Evolutionary conservation across 1,140 invertebrate species (phyloP), one percentile per base, ranked within the genome.

Genomic region (Aleiodes sp.): DNA sequence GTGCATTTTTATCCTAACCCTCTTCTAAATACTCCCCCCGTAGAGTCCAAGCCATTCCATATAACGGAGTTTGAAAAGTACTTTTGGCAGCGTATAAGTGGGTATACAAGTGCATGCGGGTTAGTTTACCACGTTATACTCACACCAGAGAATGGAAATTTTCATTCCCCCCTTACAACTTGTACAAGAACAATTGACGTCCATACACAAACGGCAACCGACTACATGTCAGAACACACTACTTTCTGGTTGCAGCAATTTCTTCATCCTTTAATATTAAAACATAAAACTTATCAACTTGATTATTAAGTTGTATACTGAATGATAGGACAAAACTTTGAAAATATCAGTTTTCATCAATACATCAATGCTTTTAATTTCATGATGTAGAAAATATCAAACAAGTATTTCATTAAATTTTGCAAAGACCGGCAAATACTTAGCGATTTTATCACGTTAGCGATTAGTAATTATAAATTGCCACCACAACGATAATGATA

Each of bases 81-180:
- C 46, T 52, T 52, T 19, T 52, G 16, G 46, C 26, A 24, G 14
- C 16, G 46, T 24, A 52, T 21, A 52, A 52, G 46, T 52, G 46
- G 46, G 16, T 52, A 52, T 37, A 60, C 57, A 60, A 60, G 57
- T 37, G 33, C 57, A 60, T 60, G 57, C 57, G 57, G 57, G 57
- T 60, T 60, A 60, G 57, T 31, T 60, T 60, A 28, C 57, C 57
- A 60, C 33, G 46, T 52, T 52, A 52, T 52, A 52, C 46, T 19
- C 16, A 16, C 46, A 52, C 21, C 21, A 24, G 1, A 12, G 1
- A 52, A 8, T 52, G 10, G 16, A 52, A 52, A 52, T 16, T 16
- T 52, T 52, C 46, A 52, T 52, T 52, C 46, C 26, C 46, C 26
- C 26, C 46, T 52, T 52, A 24, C 46, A 52, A 52, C 46, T 52